Conservation (phyloP, 2,797 vertebrate species). For the Mustela erminea region DNA sequence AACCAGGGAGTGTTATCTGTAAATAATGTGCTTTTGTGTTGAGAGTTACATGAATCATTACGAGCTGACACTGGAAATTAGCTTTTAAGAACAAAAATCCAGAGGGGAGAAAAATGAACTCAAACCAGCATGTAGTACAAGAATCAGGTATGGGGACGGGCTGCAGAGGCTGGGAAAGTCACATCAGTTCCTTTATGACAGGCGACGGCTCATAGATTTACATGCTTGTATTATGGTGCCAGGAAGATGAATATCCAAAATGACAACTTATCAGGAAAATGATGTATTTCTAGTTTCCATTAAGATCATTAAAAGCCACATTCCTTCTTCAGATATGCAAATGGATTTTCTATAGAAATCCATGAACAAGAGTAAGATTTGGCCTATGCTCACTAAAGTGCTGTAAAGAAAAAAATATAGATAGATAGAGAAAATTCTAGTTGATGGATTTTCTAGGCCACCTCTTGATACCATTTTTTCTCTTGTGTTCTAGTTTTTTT, state of each 20-base stretch:
- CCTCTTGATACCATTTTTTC: neutral
- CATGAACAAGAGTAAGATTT: constrained; percentile 15
- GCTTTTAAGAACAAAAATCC: constrained; percentile 80
- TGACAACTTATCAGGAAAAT: constrained; percentile 78
- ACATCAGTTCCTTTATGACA: constrained; percentile 74
- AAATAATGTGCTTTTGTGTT: constrained; percentile 72
- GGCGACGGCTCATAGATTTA: constrained; percentile 68
- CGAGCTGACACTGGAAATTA: constrained; percentile 80
- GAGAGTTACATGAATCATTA: constrained; percentile 74
- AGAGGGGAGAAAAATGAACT: constrained; percentile 16
- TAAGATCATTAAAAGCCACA: constrained; percentile 79
- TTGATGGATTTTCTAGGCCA: neutral
- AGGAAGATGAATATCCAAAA: constrained; percentile 70
- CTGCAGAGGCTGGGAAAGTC: constrained; percentile 68
- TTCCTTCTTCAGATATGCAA: constrained; percentile 78
- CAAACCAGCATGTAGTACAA: constrained; percentile 54
- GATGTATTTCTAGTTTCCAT: constrained; percentile 73
- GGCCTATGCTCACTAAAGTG: constrained; percentile 20
- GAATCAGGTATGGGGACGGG: constrained; percentile 49
- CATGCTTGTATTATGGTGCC: constrained; percentile 64
- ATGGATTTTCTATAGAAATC: constrained; percentile 73
- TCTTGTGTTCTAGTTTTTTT: neutral
- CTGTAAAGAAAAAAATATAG: neutral
- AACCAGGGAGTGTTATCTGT: constrained; percentile 62
- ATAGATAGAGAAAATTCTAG: neutral